Conservation (phyloP, 1,140 invertebrate species). For the Papilio xuthus region DNA sequence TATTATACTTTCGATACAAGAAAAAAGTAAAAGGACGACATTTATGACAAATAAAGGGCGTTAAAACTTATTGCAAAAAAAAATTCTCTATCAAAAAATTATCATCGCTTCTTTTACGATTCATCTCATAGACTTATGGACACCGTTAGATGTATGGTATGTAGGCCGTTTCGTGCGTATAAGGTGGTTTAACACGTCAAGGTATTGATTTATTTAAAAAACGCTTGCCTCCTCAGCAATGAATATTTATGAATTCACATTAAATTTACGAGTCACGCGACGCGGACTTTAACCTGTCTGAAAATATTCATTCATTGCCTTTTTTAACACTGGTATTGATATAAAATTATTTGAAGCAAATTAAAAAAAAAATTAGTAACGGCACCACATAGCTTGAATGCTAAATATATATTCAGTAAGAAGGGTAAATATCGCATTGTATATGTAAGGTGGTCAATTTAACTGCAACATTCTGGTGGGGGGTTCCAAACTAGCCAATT, state of each 20-base stretch:
- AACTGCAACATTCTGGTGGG: no score
- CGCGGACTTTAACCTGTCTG: background rate
- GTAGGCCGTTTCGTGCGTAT: background rate
- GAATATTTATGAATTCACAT: constrained; percentile 11
- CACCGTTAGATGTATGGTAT: background rate
- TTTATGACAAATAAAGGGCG: no score
- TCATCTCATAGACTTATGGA: background rate
- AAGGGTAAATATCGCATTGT: no score
- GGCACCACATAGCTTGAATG: no score
- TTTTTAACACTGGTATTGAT: background rate
- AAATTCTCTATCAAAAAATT: background rate
- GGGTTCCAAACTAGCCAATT: no score
- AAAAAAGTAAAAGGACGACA: background rate
- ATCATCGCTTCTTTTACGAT: background rate
- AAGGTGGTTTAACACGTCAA: background rate
- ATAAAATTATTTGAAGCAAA: background rate
- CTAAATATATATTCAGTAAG: no score
- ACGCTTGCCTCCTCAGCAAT: background rate
- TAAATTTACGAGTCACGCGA: background rate
- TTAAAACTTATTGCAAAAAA: background rate
- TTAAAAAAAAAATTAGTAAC: no score
- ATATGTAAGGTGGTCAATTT: no score
- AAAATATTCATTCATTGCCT: background rate
- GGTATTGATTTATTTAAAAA: background rate
- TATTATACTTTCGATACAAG: background rate